Percentiles rank a stretch among this genome's conserved stretches.
Conservation (phyloP, 2,888 invertebrate species). For the Melanostoma mellinum region DNA sequence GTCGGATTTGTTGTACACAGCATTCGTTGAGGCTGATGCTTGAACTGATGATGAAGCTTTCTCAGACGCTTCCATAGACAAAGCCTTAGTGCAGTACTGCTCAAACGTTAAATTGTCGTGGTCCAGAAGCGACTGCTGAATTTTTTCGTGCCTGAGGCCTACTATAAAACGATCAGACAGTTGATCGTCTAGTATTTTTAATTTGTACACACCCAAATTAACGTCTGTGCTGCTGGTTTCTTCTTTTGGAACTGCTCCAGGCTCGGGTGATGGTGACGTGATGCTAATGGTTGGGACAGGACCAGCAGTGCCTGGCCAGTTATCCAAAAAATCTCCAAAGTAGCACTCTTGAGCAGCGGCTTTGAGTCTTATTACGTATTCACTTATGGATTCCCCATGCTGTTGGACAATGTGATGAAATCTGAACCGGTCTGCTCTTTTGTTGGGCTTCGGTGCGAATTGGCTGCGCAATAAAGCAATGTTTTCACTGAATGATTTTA, state of each 20-base stretch:
- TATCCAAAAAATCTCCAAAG: constrained; percentile 10
- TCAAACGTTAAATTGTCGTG: not conserved
- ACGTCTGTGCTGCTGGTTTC: not conserved
- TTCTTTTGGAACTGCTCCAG: not conserved
- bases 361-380: constrained; percentile 10
- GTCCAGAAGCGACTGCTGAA: constrained; percentile 4
- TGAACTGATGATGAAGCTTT: too few relatives aligned
- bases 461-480: constrained; percentile 3
- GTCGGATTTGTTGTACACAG: too few relatives aligned
- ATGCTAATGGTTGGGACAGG: too few relatives aligned
- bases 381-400: constrained; percentile 6
- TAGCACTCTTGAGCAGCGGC: constrained; percentile 1
- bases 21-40: too few relatives aligned
- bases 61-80: too few relatives aligned
- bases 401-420: constrained; percentile 2
- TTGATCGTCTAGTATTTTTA: constrained; percentile 3
- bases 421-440: not conserved
- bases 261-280: not conserved
- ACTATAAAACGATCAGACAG: constrained; percentile 5
- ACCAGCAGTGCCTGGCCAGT: too few relatives aligned
- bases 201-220: not conserved
- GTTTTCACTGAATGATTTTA: not conserved
- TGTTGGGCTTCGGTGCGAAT: not conserved
- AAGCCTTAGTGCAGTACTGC: too few relatives aligned
- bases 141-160: constrained; percentile 8